Conservation (phyloP, 2,888 invertebrate species). For the Sarcophaga rosellei region DNA sequence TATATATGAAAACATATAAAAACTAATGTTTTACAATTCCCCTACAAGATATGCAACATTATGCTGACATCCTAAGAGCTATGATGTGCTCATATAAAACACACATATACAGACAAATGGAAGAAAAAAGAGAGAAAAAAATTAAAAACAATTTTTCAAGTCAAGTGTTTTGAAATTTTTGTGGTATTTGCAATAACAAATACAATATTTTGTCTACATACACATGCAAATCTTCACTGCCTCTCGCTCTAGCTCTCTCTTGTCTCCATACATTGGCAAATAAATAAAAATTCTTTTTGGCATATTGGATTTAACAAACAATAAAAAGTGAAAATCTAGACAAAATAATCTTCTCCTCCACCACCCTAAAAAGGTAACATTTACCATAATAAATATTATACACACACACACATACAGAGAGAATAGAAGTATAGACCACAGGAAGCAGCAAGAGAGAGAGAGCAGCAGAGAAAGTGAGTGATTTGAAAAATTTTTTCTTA, state of each 20-base stretch:
- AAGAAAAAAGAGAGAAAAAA: not conserved
- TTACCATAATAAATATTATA: not conserved
- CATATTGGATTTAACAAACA: constrained; percentile 63
- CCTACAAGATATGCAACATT: constrained; percentile 13
- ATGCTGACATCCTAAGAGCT: no score
- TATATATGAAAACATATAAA: constrained; percentile 6
- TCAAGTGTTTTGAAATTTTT: constrained; percentile 61
- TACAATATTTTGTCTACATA: not conserved
- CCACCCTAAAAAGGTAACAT: not conserved
- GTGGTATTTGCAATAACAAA: constrained; percentile 50
- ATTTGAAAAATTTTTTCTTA: no score
- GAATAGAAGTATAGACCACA: not conserved
- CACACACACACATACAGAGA: not conserved
- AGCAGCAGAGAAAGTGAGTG: no score
- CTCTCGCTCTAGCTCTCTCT: not conserved
- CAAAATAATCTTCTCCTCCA: constrained; percentile 32
- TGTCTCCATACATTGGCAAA: not conserved
- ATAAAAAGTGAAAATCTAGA: constrained; percentile 54
- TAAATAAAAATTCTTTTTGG: constrained; percentile 40
- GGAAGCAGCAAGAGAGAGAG: no score
- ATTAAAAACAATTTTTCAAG: constrained; percentile 58
- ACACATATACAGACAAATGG: no score
- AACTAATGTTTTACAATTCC: constrained; percentile 17
- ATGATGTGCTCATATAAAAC: no score
- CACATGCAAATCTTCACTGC: not conserved